A percentile compares a stretch with the other conserved stretches of the same genome.
Conservation (phyloP, 30 jellyfish, hydroid and myxozoan genomes). For the Sanderia malayensis region DNA sequence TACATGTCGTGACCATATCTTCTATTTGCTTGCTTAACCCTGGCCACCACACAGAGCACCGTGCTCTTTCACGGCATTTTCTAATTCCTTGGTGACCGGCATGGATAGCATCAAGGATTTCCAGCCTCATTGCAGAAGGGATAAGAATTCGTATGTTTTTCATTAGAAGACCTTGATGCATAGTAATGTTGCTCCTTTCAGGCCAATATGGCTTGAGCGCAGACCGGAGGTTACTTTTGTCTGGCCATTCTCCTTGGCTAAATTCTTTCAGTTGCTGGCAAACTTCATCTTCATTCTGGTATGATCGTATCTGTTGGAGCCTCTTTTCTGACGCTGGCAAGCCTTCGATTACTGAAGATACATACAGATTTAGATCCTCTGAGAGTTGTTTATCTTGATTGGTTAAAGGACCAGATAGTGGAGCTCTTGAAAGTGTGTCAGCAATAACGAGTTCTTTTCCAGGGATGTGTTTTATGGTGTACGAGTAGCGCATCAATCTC, state of each 20-base stretch:
- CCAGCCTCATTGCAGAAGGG: too few species aligned
- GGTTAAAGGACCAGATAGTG: too few species aligned
- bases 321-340: too few species aligned
- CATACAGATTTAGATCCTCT: too few species aligned
- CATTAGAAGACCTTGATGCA: conserved; percentile 14
- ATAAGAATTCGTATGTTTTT: too few species aligned
- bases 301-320: not conserved
- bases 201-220: conserved; percentile 25
- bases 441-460: too few species aligned
- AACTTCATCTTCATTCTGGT: not conserved
- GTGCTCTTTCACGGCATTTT: conserved; percentile 40
- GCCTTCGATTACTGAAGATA: not conserved
- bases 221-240: too few species aligned
- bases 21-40: conserved; percentile 50
- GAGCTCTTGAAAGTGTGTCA: too few species aligned
- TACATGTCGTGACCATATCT: conserved; percentile 37
- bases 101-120: conserved; percentile 46
- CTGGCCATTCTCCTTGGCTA: too few species aligned
- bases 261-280: not conserved
- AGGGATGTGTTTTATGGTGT: not conserved
- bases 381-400: too few species aligned
- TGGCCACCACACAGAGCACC: conserved; percentile 52
- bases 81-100: conserved; percentile 61
- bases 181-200: conserved; percentile 22
- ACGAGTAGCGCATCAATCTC: conserved; percentile 15